phyloP scores from a whole-genome alignment of 2,113 vertebrate genomes.

The Grallaria varia region DNA sequence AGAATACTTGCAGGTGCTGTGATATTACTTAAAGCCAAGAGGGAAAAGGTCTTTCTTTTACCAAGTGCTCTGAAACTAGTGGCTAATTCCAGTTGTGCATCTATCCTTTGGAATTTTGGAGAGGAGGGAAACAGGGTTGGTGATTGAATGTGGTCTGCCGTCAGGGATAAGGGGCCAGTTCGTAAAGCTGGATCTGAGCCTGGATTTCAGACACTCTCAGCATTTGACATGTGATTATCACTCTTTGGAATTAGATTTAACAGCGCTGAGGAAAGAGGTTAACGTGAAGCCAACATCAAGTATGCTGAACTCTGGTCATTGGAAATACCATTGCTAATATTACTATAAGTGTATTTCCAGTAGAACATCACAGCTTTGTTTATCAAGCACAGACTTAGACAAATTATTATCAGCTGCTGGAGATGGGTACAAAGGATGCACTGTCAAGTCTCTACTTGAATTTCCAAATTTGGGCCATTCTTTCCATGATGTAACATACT shows the following conservation, averaged over 20 bases:
- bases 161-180: neutral
- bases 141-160: neutral
- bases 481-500: conserved; percentile 25
- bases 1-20: conserved; percentile 30
- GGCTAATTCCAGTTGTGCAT: neutral
- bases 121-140: neutral
- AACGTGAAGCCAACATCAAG: conserved; percentile 1
- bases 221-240: conserved; percentile 29
- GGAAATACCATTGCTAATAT: conserved; percentile 23
- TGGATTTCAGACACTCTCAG: conserved; percentile 25
- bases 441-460: conserved; percentile 25
- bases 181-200: neutral
- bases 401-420: conserved; percentile 61
- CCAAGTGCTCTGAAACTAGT: neutral
- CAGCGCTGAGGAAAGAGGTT: conserved; percentile 11
- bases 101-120: neutral
- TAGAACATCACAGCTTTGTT: conserved; percentile 46
- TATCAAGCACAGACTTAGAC: neutral
- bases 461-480: conserved; percentile 17
- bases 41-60: neutral
- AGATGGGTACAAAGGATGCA: conserved; percentile 41
- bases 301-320: conserved; percentile 38
- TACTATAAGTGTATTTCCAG: conserved; percentile 35
- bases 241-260: conserved; percentile 22
- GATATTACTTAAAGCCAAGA: neutral